Conservation (phyloP, 2,888 invertebrate species). For the Xestobium rufovillosum region DNA sequence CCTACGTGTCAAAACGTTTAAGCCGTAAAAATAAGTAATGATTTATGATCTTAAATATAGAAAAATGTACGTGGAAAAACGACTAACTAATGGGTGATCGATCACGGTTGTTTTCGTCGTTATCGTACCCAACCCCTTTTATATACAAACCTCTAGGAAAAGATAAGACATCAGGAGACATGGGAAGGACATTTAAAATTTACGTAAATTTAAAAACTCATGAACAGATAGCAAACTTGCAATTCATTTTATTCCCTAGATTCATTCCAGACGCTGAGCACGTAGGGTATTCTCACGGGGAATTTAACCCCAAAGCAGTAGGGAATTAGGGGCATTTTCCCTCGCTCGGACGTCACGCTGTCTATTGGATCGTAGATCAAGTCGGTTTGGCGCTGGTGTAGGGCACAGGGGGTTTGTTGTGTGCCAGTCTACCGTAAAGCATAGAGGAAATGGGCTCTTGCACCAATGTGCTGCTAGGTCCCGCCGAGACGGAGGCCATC, state of each 20-base stretch:
- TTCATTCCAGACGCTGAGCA: slow-evolving; percentile 41
- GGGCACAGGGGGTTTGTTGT: slow-evolving; percentile 18
- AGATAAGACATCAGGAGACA: no score
- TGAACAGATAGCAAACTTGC: slow-evolving; percentile 31
- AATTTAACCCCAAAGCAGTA: not conserved
- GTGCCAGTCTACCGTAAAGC: slow-evolving; percentile 32
- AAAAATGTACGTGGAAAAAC: no score
- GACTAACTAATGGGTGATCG: no score
- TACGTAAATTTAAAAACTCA: no score
- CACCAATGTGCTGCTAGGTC: slow-evolving; percentile 37
- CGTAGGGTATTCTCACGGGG: slow-evolving; percentile 32
- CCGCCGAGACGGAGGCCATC: slow-evolving; percentile 39
- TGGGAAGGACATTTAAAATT: no score
- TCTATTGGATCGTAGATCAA: slow-evolving; percentile 37
- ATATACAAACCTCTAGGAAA: no score
- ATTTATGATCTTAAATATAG: no score
- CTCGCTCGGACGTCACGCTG: slow-evolving; percentile 12
- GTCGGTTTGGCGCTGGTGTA: slow-evolving; percentile 25
- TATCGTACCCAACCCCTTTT: no score
- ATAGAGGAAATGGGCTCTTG: slow-evolving; percentile 31
- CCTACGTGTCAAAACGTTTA: no score
- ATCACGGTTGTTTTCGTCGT: no score
- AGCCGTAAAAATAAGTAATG: no score
- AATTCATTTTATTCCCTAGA: slow-evolving; percentile 44
- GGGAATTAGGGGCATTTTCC: not conserved